Percentiles rank a stretch among this genome's conserved stretches.
Evolutionary conservation across 2,113 vertebrate genomes (phyloP).

Genomic region (Spea multiplicata): DNA sequence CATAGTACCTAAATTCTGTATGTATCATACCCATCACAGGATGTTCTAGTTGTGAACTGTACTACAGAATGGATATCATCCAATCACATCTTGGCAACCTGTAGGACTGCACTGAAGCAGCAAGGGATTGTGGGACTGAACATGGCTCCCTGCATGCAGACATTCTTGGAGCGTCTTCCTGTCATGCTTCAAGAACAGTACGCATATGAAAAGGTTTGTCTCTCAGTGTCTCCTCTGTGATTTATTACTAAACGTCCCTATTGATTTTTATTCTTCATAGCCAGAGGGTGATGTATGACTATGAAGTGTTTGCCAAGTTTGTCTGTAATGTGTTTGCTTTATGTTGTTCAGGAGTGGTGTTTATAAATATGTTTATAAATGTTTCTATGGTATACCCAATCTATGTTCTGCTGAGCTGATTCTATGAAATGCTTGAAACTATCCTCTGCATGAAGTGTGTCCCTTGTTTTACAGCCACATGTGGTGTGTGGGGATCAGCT

Average conservation of each 20-base stretch:
- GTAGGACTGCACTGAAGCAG: constrained; percentile 86
- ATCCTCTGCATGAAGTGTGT: neutral
- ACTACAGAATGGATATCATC: constrained; percentile 83
- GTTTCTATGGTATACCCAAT: no score
- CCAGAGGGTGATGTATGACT: no score
- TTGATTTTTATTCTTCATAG: no score
- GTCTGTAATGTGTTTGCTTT: no score
- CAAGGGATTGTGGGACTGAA: constrained; percentile 90
- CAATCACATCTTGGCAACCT: constrained; percentile 89
- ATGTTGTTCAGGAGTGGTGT: no score
- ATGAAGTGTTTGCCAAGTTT: no score
- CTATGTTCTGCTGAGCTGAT: no score
- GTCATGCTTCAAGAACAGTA: constrained; percentile 98
- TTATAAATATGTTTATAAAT: no score
- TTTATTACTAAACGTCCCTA: neutral
- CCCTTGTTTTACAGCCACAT: constrained; percentile 73
- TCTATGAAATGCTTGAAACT: no score
- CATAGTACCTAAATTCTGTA: no score
- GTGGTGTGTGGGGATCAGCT: constrained; percentile 96
- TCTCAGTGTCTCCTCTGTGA: neutral
- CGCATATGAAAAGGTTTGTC: constrained; percentile 87
- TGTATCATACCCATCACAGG: constrained; percentile 62
- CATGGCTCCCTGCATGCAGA: constrained; percentile 93
- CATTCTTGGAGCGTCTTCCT: constrained; percentile 90
- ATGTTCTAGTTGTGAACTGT: constrained; percentile 91